Evolutionary conservation across 2,888 invertebrate species (phyloP), one percentile per base, ranked within the genome.

Genomic region (Nudaria mundana): DNA sequence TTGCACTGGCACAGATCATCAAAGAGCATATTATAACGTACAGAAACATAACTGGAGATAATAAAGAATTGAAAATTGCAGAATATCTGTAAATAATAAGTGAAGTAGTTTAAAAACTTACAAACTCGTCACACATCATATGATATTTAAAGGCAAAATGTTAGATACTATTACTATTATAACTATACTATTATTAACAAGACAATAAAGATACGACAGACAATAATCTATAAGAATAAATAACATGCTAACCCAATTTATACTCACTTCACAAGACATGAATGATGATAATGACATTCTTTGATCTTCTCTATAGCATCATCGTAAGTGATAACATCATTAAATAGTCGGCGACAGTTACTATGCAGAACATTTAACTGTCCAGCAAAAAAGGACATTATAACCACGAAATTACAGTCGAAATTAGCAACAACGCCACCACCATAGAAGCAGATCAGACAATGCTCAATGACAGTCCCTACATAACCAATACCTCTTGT

Each of bases 21-120:
- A 88, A 55, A 0, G 88, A 87, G 37, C 88, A 89, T 25, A 88
- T 82, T 4, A 87, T 64, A 0, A 88, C 78, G 49, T 89, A 87
- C 22, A 84, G 10, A 52, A 89, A 87, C 81, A 89, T 76, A 0
- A 87, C 81, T 0, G 88, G 88, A 6, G 87, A 87, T 2, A 86
- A 48, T 12, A 89, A 47, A 0, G 69, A 69, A 46, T 87, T 80
- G 0, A 89, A 47, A 10, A 77, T 49, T 39, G 71, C 63, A 0
- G 78, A 67, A 55, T 73, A 78, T 37, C 89, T 89, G 66, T 10
- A 37, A 41, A 30, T 13, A 30, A 14, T 25, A 28, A n/a, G n/a
- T n/a, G n/a, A n/a, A n/a, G n/a, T n/a, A n/a, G n/a, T n/a, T n/a
- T n/a, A n/a, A n/a, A n/a, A n/a, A n/a, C n/a, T n/a, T n/a, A n/a